phyloP scores from a whole-genome alignment of 1,140 invertebrate genomes.

The Triops longicaudatus region DNA sequence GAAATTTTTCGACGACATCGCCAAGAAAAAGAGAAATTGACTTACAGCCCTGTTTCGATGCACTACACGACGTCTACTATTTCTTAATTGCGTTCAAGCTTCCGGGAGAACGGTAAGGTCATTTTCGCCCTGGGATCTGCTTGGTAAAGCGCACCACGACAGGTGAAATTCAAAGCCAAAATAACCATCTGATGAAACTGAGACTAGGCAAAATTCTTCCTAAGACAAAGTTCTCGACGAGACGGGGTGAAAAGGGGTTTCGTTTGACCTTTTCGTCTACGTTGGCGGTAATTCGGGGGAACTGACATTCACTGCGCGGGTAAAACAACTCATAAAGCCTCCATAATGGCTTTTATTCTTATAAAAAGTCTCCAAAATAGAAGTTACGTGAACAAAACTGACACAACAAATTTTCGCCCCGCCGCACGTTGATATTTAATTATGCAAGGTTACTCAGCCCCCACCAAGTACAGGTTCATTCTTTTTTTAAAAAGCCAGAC shows the following conservation, averaged over 20 bases:
- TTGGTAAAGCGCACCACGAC: neutral
- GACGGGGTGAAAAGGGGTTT: neutral
- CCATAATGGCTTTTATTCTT: no score
- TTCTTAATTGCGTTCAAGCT: neutral
- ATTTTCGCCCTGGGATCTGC: neutral
- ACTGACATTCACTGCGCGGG: neutral
- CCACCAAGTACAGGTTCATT: neutral
- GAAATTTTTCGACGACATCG: neutral
- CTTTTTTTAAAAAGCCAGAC: neutral
- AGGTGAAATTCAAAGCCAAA: no score
- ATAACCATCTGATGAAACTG: no score
- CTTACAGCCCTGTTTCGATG: slow-evolving; percentile 11
- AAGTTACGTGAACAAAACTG: no score
- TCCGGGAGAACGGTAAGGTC: neutral
- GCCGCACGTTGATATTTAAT: neutral
- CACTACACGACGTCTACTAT: neutral
- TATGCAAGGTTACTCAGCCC: neutral
- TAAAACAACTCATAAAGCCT: no score
- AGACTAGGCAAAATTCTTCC: no score
- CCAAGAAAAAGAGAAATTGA: slow-evolving; percentile 4
- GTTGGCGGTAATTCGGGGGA: neutral
- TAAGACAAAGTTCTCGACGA: no score
- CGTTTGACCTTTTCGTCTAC: neutral
- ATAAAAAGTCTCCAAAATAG: no score
- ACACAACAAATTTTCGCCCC: neutral